These are phyloP conservation scores for Buathra laborator DNA, from an alignment of 2,888 invertebrate genomes.

Conservation along the genomic window DNA sequence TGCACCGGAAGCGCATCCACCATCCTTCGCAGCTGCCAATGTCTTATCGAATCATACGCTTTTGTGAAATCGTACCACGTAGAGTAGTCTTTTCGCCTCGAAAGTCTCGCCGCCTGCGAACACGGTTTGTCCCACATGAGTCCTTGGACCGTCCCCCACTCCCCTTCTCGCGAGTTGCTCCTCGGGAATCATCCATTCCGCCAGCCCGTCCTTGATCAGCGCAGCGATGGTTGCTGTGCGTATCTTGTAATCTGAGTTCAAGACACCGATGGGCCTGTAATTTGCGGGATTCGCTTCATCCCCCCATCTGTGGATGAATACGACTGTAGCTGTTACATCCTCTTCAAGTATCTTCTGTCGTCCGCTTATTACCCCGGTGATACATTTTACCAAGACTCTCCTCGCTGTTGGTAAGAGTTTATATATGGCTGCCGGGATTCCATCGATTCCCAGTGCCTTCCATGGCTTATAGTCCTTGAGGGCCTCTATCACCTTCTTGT, in stretches of 20 bases:
- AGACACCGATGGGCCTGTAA: slow-evolving; percentile 71
- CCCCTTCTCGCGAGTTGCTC: slow-evolving; percentile 6
- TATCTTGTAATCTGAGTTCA: slow-evolving; percentile 75
- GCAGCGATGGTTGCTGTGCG: slow-evolving; percentile 65
- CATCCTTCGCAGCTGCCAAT: slow-evolving; percentile 54
- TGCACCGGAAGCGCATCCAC: slow-evolving; percentile 30
- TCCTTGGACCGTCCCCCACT: slow-evolving; percentile 24
- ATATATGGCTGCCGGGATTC: not conserved
- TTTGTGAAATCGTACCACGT: slow-evolving; percentile 68
- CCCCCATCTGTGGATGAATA: slow-evolving; percentile 71
- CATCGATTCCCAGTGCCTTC: not conserved
- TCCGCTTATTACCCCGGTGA: not conserved
- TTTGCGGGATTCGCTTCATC: slow-evolving; percentile 67
- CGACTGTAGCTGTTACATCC: slow-evolving; percentile 69
- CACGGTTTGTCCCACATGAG: slow-evolving; percentile 66
- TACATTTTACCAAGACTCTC: slow-evolving; percentile 20
- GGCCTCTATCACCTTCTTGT: not conserved
- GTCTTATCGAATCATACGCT: slow-evolving; percentile 58
- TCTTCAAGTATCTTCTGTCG: not conserved
- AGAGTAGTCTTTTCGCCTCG: slow-evolving; percentile 61
- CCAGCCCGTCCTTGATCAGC: slow-evolving; percentile 26
- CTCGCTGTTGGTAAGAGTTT: not conserved
- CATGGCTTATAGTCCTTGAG: not conserved
- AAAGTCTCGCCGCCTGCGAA: slow-evolving; percentile 58
- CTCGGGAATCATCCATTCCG: slow-evolving; percentile 41